Evolutionary conservation across 2,888 invertebrate genomes (phyloP), one percentile per base, ranked within the genome.

Genomic region (Cactoblastis cactorum): DNA sequence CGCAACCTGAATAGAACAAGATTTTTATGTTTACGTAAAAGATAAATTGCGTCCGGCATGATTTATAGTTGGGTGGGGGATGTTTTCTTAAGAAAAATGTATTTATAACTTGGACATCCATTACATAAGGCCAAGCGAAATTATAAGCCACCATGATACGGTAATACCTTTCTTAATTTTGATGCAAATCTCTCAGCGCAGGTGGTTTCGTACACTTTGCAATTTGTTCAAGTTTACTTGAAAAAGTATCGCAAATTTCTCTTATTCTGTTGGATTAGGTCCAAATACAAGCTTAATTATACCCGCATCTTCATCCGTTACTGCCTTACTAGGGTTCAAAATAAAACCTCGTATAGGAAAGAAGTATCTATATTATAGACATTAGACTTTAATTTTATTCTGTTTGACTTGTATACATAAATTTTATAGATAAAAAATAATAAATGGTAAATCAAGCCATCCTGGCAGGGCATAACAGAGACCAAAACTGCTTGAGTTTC

Each of bases 31-130:
- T 41, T 19, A 49, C 34, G 43, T 28, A n/a, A 38, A 53, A 56
- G 55, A 58, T 58, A 52, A 56, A 58, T 58, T 50, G 46, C 53
- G 17, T 22, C 9, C 24, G 32, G 8, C 52, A 43, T 58, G 58
- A 58, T 56, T 58, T 56, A 58, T 58, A 54, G 55, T 54, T 51
- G 52, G 50, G 39, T 38, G 33, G 51, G 47, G 37, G n/a, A 9
- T 15, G 24, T 15, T 48, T 28, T 24, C 37, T 38, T 6, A 38
- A 48, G 47, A 48, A 47, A 55, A 49, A 50, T 53, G 41, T 41
- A 49, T 49, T 49, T 49, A 41, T 49, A 41, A 49, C 47, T 41
- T 18, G 39, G 39, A 41, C 49, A 49, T 49, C 49, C 32, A 49
- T 49, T 46, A 46, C 32, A 41, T 24, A 11, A 24, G 35, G 9